These are phyloP conservation scores for Sarotherodon lohbergeri DNA, from an alignment of 2,113 vertebrate species.

Conservation along the genomic window DNA sequence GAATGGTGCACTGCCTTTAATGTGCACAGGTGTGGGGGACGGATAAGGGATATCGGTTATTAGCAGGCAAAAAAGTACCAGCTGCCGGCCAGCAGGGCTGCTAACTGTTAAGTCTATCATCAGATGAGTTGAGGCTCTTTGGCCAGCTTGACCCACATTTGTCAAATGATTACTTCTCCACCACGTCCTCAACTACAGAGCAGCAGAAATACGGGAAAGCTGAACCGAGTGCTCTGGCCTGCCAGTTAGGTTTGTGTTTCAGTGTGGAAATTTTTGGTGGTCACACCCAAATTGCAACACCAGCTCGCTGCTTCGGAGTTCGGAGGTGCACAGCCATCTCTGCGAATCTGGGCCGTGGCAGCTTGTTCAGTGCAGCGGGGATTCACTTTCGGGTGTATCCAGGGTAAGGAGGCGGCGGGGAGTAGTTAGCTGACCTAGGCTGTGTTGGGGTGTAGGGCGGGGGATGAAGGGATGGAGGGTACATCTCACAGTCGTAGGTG, in stretches of 20 bases:
- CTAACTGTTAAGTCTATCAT: neutral
- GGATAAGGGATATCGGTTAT: constrained; percentile 3
- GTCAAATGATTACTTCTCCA: neutral
- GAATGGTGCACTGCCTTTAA: constrained; percentile 4
- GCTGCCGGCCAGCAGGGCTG: neutral
- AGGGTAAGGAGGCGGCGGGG: constrained; percentile 85
- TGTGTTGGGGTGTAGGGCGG: constrained; percentile 82
- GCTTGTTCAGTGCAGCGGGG: neutral
- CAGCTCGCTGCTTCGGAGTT: neutral
- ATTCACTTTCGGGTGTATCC: constrained; percentile 78
- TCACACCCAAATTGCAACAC: neutral
- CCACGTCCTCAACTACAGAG: neutral
- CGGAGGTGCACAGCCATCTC: neutral
- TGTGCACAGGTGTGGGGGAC: constrained; percentile 8
- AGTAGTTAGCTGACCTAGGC: constrained; percentile 64
- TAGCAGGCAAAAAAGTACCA: neutral
- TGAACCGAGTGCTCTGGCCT: neutral
- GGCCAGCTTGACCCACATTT: neutral
- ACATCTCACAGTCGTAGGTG: constrained; percentile 81
- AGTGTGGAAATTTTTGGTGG: neutral
- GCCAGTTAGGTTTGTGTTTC: neutral
- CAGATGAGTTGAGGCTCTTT: neutral
- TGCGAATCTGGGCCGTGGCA: neutral
- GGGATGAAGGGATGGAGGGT: constrained; percentile 72
- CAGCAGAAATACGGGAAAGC: neutral